Evolutionary conservation across 2,888 invertebrate genomes (phyloP), one percentile per base, ranked within the genome.

Genomic region (Acrobasis consociella): DNA sequence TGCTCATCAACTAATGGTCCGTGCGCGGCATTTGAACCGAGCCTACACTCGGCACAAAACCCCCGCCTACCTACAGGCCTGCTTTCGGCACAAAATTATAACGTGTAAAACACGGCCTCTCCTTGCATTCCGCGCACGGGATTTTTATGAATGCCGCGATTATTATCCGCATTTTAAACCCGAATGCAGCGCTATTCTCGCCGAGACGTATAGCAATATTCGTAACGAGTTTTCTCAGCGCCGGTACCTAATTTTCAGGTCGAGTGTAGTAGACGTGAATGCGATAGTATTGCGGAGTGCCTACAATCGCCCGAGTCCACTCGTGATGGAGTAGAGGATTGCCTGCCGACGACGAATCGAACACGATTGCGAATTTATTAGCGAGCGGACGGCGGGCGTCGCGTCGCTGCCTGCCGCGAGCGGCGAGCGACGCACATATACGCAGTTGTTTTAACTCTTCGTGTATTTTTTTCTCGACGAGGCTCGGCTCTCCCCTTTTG

Each of bases 1-100:
- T 85, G 89, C 87, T 93, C 93, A 93, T 93, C 93, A 93, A 90
- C 93, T 93, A 93, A 93, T 93, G 93, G 93, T 87, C 93, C 93
- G 89, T 93, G 86, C 91, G 89, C 91, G 89, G 89, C 91, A 91
- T 91, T 90, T 91, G 92, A 92, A 91, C 91, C 87, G 88, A 88
- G 87, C 87, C 91, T 89, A 89, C 89, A 86, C 89, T 87, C 88
- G 73, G 80, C 80, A 88, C 84, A 88, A 88, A 89, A 87, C 87
- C 88, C 82, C 83, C 81, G 82, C 80, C 87, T 75, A 78, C 84
- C 81, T 81, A 80, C 80, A 81, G 82, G 81, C 83, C 85, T 80
- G 91, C 91, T 91, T 89, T 90, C 86, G 88, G 90, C 87, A 80
- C 83, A 87, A 91, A 92, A 91, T 91, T 91, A 91, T 91, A 90